Evolutionary conservation across 2,113 vertebrate genomes (phyloP), one percentile per base, ranked within the genome.

Genomic region (Amphiprion ocellaris): DNA sequence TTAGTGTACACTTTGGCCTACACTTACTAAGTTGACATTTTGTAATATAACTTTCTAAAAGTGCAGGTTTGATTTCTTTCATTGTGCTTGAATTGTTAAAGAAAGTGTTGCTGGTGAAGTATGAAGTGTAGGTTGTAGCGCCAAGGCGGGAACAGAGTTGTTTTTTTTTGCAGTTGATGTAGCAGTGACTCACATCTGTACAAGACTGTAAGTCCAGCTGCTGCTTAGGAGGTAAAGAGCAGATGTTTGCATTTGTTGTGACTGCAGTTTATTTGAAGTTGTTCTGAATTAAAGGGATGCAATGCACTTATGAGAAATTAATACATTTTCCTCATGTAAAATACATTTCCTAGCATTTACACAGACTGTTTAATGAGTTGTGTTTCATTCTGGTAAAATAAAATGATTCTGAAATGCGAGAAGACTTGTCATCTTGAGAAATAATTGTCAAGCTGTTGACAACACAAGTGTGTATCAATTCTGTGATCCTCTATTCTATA

Each of bases 331-430:
- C 53, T 41, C n/a, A 14, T 64, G 26, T 81, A 44, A 60, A 70
- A 39, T 37, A 17, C 58, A 44, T 63, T 59, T 71, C 14, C 50
- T 73, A 37, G 65, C 17, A 69, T 73, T 62, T 8, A 61, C 37
- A 77, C 65, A 39, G 52, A 21, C 49, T 73, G 28, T 65, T 58
- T 61, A 63, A 53, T 23, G 19, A 14, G 6, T 62, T 84, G 46
- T 84, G 53, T 61, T 81, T 82, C 23, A 69, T 79, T 77, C 33
- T 81, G 62, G 46, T 62, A 74, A 30, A 84, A 85, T 87, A 82
- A 87, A 90, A 74, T 23, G 0, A 75, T 66, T 83, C 83, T 67
- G 49, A 73, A 64, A 26, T 58, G 7, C 72, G 6, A 52, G 16
- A 44, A 46, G 21, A 16, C 37, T 70, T 58, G 16, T 74, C 17